Conservation (phyloP, 2,797 vertebrate species). For the Rhynchonycteris naso region DNA sequence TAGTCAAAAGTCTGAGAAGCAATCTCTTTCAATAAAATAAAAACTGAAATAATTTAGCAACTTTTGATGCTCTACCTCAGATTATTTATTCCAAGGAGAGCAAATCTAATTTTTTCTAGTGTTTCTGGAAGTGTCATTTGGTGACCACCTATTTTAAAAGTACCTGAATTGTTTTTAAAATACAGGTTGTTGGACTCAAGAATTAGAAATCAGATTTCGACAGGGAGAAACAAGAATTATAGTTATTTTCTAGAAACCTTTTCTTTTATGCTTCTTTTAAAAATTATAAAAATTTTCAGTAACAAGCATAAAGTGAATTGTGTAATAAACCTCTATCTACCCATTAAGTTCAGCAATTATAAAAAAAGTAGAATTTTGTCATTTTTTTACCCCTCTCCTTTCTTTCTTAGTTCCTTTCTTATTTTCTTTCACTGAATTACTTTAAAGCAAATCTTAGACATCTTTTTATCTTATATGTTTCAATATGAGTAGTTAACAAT, state of each 20-base stretch:
- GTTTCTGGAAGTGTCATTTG: neutral
- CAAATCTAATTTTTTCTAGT: neutral
- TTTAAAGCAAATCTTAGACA: neutral
- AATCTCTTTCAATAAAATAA: neutral
- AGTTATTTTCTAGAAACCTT: neutral
- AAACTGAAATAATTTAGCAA: neutral
- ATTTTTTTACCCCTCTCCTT: neutral
- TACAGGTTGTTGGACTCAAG: neutral
- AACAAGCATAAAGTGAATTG: neutral
- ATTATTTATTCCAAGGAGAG: neutral
- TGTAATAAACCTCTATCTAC: neutral
- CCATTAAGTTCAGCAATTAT: neutral
- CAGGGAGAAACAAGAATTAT: neutral
- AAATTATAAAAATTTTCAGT: neutral
- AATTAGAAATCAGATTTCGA: neutral
- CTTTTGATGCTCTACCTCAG: neutral
- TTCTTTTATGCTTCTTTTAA: neutral
- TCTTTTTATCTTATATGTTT: neutral
- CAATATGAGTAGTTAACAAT: neutral
- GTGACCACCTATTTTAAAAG: neutral
- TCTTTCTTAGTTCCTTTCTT: neutral
- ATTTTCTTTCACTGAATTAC: neutral
- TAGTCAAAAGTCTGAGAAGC: no score
- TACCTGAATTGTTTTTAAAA: slow-evolving; percentile 1
- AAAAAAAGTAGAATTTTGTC: neutral